Evolutionary conservation across 2,888 invertebrate genomes (phyloP), one percentile per base, ranked within the genome.

Genomic region (Cantharis flavilabris): DNA sequence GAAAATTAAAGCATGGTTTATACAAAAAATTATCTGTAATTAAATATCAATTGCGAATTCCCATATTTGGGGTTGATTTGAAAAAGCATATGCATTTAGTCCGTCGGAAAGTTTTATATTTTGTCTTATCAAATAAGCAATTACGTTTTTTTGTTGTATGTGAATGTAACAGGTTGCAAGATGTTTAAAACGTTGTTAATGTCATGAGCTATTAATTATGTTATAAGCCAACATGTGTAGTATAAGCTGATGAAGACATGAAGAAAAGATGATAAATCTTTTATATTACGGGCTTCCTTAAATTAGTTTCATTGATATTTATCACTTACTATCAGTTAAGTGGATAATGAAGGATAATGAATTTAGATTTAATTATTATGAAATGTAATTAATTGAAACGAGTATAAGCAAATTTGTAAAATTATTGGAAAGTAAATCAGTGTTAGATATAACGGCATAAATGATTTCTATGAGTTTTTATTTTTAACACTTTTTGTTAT

Each of bases 151-250:
- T 73, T 69, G 18, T 69, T 14, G 62, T 49, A 69, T 73, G 69
- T 69, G 69, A 73, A 73, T 73, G 69, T 69, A 73, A 69, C 73
- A 73, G 73, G 69, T 69, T 73, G 73, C 20, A 67, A 62, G 73
- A 62, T 73, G 69, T 73, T 73, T 49, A 73, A 73, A 73, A 73
- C 73, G 73, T 62, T 69, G 69, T 69, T 69, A 62, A 62, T 73
- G 73, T 62, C 62, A 73, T 69, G 49, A 72, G 72, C 72, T 65
- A 72, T 72, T 72, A 72, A 72, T 72, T 72, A 72, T 30, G 72
- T 65, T 72, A 30, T 67, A 67, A 72, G 65, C 72, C 18, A 72
- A 72, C 72, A 72, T 65, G 65, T 67, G 33, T 30, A 67, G 16
- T 33, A 16, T 72, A 49, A 18, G 69, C 16, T 73, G 69, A 69